These are phyloP conservation scores for Scaptomyza cyrtandrae DNA, from an alignment of 2,888 invertebrate genomes.

Conservation along the genomic window DNA sequence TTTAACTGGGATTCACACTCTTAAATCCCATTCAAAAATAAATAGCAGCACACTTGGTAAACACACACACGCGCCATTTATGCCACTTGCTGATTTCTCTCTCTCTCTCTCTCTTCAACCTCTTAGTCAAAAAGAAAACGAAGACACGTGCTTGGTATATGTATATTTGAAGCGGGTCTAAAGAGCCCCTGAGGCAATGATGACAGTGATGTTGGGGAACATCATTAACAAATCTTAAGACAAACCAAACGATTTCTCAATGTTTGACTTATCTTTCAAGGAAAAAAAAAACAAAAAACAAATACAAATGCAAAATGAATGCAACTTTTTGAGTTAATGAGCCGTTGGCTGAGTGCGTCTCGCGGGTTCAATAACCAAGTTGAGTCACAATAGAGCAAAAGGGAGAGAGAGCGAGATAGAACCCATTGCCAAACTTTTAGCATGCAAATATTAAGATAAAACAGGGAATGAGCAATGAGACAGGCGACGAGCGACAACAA, in stretches of 20 bases:
- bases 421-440: slow-evolving; percentile 35
- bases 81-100: slow-evolving; percentile 2
- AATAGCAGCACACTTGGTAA: slow-evolving; percentile 16
- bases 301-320: slow-evolving; percentile 1
- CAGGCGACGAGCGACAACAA: slow-evolving; percentile 26
- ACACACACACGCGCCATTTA: not conserved
- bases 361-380: slow-evolving; percentile 55
- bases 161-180: slow-evolving; percentile 14
- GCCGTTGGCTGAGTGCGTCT: slow-evolving; percentile 33
- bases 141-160: slow-evolving; percentile 30
- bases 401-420: not conserved
- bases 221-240: not conserved
- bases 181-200: slow-evolving; percentile 1
- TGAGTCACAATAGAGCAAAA: slow-evolving; percentile 33
- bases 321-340: slow-evolving; percentile 47
- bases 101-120: too few species aligned
- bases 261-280: not conserved
- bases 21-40: slow-evolving; percentile 4
- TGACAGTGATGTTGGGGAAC: not conserved
- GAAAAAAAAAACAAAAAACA: not conserved
- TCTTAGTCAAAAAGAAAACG: slow-evolving; percentile 3
- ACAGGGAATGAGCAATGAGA: not conserved
- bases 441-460: slow-evolving; percentile 28
- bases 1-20: slow-evolving; percentile 4
- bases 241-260: slow-evolving; percentile 4